These are phyloP conservation scores for Ovis aries DNA, from an alignment of 2,113 vertebrate species.

Conservation along the genomic window DNA sequence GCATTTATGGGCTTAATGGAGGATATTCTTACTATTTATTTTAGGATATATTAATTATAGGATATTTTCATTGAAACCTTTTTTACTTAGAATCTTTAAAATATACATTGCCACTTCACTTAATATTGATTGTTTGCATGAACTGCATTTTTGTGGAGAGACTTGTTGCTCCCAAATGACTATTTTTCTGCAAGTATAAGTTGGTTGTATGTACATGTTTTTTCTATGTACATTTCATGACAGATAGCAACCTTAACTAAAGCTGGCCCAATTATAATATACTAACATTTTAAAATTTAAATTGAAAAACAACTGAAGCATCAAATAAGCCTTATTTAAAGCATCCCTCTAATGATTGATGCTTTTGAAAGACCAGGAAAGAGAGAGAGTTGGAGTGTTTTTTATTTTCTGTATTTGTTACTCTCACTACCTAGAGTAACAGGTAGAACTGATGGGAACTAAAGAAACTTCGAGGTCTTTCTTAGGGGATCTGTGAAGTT, in stretches of 20 bases:
- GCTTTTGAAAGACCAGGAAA: not conserved
- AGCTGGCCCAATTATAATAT: not conserved
- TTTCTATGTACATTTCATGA: not conserved
- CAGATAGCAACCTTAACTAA: not conserved
- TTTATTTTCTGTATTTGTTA: not conserved
- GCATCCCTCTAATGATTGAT: not conserved
- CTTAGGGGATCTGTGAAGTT: not conserved
- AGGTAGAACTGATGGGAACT: not conserved
- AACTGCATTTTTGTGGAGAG: constrained; percentile 20
- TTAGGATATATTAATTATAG: not conserved
- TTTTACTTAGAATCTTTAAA: constrained; percentile 38
- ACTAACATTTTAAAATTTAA: constrained; percentile 35
- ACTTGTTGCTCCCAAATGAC: not conserved
- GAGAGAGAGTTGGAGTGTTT: not conserved
- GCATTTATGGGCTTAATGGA: not conserved
- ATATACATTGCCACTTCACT: not conserved
- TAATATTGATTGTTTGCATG: not conserved
- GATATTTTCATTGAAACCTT: not conserved
- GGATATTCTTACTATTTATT: not conserved
- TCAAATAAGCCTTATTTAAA: constrained; percentile 15
- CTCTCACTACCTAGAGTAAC: not conserved
- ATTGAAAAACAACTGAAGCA: not conserved
- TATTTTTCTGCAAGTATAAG: not conserved
- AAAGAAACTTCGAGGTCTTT: constrained; percentile 3
- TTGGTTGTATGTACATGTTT: not conserved